Evolutionary conservation across 2,113 vertebrate genomes (phyloP).

Genomic region (Acrocephalus arundinaceus): DNA sequence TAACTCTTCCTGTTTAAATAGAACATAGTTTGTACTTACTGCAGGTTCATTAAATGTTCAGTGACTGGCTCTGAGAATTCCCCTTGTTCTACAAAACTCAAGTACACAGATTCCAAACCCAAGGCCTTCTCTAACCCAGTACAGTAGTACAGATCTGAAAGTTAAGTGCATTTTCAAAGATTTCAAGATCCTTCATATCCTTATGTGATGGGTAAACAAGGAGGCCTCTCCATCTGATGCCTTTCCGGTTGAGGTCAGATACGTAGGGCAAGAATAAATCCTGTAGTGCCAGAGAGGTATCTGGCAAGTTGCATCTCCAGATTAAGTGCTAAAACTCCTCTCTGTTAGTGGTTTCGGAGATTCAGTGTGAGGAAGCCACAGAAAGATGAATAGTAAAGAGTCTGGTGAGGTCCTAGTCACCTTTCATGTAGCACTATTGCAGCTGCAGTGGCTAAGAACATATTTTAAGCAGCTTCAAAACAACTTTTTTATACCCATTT

Average conservation of each 20-base stretch:
- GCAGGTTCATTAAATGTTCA: neutral
- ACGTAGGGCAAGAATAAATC: neutral
- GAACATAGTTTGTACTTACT: neutral
- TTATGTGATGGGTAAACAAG: neutral
- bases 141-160: neutral
- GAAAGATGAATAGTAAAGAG: neutral
- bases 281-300: neutral
- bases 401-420: neutral
- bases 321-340: neutral
- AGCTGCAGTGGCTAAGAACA: neutral
- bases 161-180: neutral
- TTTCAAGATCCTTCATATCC: neutral
- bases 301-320: neutral
- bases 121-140: neutral
- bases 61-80: neutral
- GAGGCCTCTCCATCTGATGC: neutral
- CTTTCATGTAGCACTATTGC: neutral
- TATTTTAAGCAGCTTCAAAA: neutral
- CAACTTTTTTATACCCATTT: neutral
- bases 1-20: neutral
- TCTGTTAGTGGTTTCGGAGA: neutral
- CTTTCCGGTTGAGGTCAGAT: neutral
- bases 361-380: neutral
- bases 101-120: neutral
- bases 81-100: neutral